phyloP scores from a whole-genome alignment of 2,888 invertebrate species.

The Drosophila niveifrons region DNA sequence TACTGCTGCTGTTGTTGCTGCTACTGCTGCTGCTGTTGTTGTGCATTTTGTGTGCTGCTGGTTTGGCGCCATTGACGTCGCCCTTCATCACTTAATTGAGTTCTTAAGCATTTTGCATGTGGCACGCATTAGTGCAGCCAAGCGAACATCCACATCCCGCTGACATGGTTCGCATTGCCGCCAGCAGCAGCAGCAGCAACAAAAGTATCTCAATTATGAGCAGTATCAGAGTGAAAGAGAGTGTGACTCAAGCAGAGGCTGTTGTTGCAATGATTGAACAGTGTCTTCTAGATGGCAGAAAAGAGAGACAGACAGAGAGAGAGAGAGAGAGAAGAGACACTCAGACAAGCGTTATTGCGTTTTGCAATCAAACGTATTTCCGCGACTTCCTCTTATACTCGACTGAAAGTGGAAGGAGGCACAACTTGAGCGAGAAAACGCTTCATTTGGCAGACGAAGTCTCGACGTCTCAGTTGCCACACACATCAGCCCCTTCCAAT shows the following conservation, averaged over 20 bases:
- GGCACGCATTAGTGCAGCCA: conserved; percentile 54
- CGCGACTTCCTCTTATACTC: conserved; percentile 20
- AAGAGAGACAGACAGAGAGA: conserved; percentile 13
- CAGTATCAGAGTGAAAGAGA: conserved; percentile 14
- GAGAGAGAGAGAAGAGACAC: background rate
- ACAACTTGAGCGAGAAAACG: conserved; percentile 51
- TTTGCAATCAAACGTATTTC: conserved; percentile 58
- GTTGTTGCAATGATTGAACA: conserved; percentile 14
- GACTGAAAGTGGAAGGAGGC: background rate
- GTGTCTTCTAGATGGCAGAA: conserved; percentile 31
- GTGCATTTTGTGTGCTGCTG: conserved; percentile 22
- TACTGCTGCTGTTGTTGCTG: conserved; percentile 27
- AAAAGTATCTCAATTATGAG: conserved; percentile 60
- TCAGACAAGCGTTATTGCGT: conserved; percentile 20
- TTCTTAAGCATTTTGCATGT: conserved; percentile 64
- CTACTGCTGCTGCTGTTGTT: conserved; percentile 21
- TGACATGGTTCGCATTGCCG: conserved; percentile 16
- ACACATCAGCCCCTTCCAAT: conserved; percentile 25
- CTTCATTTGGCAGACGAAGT: conserved; percentile 50
- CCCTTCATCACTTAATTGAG: conserved; percentile 65
- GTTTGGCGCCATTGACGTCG: conserved; percentile 45
- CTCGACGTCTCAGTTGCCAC: background rate
- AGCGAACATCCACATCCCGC: conserved; percentile 49
- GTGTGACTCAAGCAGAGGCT: background rate
- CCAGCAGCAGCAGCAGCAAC: conserved; percentile 17